A percentile compares a stretch with the other conserved stretches of the same genome.
Evolutionary conservation across 2,113 vertebrate species (phyloP).

Genomic region (Uropsilus gracilis): DNA sequence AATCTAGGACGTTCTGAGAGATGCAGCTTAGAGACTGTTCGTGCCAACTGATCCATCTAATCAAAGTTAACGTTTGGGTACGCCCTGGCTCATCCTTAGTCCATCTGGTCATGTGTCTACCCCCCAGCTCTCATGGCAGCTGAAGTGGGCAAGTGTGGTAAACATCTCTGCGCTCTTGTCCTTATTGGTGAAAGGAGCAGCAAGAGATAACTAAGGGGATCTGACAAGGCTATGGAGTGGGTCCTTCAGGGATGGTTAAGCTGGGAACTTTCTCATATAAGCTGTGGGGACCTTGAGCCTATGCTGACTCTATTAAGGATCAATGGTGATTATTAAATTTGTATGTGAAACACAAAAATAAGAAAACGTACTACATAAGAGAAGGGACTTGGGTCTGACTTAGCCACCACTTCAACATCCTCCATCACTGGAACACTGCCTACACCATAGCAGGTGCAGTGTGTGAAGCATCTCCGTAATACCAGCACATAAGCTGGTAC

Average conservation of each 20-base stretch:
- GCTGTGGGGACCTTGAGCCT: not conserved
- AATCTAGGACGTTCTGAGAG: not conserved
- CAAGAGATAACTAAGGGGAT: rapidly evolving
- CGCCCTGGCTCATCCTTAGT: not conserved
- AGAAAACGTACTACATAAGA: not conserved
- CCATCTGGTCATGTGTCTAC: not conserved
- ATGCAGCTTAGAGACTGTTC: not conserved
- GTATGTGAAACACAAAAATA: not conserved
- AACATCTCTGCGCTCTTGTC: not conserved
- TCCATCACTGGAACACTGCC: not conserved
- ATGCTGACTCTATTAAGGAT: not conserved
- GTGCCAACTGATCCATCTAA: not conserved
- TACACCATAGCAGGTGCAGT: not conserved
- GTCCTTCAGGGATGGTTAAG: not conserved
- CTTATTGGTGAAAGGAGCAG: not conserved
- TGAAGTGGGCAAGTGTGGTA: not conserved
- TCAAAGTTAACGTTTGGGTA: not conserved
- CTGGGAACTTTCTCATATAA: not conserved
- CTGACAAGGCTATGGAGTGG: not conserved
- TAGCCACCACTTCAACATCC: not conserved
- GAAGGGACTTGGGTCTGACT: not conserved
- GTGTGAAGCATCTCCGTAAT: too few relatives aligned
- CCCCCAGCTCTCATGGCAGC: not conserved
- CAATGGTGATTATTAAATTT: not conserved
- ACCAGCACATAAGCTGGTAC: not conserved